Base-by-base conservation (phyloP, 1,140 invertebrate genomes). In the Bombyx mori region DNA sequence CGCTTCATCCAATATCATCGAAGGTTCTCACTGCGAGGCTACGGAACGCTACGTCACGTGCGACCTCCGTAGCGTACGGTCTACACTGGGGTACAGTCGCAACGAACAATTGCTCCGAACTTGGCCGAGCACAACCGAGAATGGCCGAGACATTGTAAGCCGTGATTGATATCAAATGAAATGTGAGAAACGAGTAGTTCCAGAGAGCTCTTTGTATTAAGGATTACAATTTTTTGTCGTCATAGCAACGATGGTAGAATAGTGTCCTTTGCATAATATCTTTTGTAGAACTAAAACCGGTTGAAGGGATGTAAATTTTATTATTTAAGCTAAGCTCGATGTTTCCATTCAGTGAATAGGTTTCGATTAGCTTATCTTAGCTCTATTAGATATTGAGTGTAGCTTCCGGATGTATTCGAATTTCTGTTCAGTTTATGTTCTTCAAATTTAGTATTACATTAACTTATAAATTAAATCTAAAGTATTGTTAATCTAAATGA, bases 91-190 rank as follows among this genome's bases (percentile, higher is more conserved):
- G 69, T 77, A 66, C 54, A 64, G 62, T 51, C 52, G 70, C 71
- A 74, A 73, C 79, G 73, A 72, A 75, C 66, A 63, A 63, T 61
- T 63, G 57, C 63, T 61, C 69, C 81, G 78, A 82, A 66, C 43
- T 54, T 63, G n/a, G 42, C 68, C 82, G 82, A 86, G n/a, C 54
- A n/a, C 46, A 22, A 45, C 75, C 83, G 83, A 83, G 53, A 44
- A 44, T 9, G 52, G 48, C 74, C 77, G 75, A 82, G 65, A 63
- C 59, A 71, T 67, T 72, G 70, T 77, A 80, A 80, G 73, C 72
- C 65, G 77, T 86, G 83, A 86, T 86, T 86, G 82, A 86, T 86
- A 84, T 82, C 73, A 84, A 84, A 86, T 83, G 79, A 82, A 83
- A 86, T 83, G 81, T 83, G 77, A 84, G 76, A 73, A 83, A 82